Evolutionary conservation across 2,888 invertebrate genomes (phyloP).

Genomic region (Drosophila glabriapex): DNA sequence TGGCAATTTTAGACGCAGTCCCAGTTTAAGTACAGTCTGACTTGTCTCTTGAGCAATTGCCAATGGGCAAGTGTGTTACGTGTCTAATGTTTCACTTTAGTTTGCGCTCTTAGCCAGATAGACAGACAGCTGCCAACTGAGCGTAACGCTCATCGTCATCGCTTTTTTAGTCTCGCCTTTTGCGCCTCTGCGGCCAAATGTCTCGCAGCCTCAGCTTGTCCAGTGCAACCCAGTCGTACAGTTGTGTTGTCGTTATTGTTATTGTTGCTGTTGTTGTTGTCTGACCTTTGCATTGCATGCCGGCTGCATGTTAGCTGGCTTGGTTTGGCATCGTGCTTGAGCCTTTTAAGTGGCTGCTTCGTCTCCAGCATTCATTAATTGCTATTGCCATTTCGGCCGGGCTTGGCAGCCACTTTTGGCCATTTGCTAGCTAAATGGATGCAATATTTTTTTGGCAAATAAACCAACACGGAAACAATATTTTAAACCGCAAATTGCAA

Average conservation of each 20-base stretch:
- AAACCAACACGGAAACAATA: conserved; percentile 47
- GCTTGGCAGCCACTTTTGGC: conserved; percentile 51
- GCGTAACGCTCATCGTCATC: conserved; percentile 54
- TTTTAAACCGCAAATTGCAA: conserved; percentile 24
- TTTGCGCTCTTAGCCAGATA: conserved; percentile 40
- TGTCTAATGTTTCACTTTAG: conserved; percentile 43
- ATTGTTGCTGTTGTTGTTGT: conserved; percentile 23
- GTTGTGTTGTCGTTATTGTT: conserved; percentile 10
- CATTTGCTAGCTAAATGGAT: conserved; percentile 39
- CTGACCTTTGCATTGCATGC: conserved; percentile 66
- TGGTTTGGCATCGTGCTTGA: conserved; percentile 54
- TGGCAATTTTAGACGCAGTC: not conserved
- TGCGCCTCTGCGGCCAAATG: conserved; percentile 29
- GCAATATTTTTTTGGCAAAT: conserved; percentile 38
- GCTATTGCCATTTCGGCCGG: conserved; percentile 68
- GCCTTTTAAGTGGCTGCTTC: conserved; percentile 57
- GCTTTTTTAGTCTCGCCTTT: conserved; percentile 34
- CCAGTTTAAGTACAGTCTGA: conserved; percentile 13
- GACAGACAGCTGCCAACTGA: conserved; percentile 73
- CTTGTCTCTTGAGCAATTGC: conserved; percentile 52
- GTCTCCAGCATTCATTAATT: conserved; percentile 65
- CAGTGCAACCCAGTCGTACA: conserved; percentile 39
- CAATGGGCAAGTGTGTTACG: conserved; percentile 46
- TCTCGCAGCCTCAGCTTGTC: conserved; percentile 21
- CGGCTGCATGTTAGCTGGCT: conserved; percentile 50